Evolutionary conservation across 2,888 invertebrate genomes (phyloP), one percentile per base, ranked within the genome.

Genomic region (Tipula confusa): DNA sequence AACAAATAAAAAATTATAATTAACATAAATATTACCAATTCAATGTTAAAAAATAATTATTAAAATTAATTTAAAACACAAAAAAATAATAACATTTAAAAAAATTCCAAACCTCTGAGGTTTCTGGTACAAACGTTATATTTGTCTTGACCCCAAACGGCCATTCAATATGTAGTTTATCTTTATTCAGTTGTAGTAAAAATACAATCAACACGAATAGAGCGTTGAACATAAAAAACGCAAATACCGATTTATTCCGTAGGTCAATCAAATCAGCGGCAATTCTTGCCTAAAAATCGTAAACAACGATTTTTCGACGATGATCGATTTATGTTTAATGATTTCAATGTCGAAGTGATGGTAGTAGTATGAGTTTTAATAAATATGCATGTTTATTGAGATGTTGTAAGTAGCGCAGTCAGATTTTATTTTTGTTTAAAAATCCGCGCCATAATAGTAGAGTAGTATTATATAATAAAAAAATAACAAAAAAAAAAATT

Each of bases 201-300:
- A 99, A 97, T 89, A 99, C 98, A 91, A 98, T 96, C 92, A 99
- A 94, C 90, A 98, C 97, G 94, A 98, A 99, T 89, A 99, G 94
- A 91, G 98, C 97, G 94, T 99, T 99, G 93, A 98, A 95, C 98
- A 99, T 98, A 92, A 98, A 96, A 94, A 98, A 98, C 89, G 96
- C 97, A 91, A 98, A 97, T 89, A 97, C 97, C 88, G 97, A 96
- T 91, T 98, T 97, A 94, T 98, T 98, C 89, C 98, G 93, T 89
- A 98, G 94, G 89, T 98, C 98, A 89, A 96, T 93, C 90, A 99
- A 93, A 91, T 98, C 97, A 88, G 92, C 92, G 88, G 96, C 96
- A 88, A 97, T 95, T 89, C 96, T 93, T 89, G 94, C 96, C 96
- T 97, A 93, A n/a, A 15, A 24, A 82, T 18, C 36, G 28, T 43